Evolutionary conservation across 2,888 invertebrate species (phyloP).

Genomic region (Apodemia duryi): DNA sequence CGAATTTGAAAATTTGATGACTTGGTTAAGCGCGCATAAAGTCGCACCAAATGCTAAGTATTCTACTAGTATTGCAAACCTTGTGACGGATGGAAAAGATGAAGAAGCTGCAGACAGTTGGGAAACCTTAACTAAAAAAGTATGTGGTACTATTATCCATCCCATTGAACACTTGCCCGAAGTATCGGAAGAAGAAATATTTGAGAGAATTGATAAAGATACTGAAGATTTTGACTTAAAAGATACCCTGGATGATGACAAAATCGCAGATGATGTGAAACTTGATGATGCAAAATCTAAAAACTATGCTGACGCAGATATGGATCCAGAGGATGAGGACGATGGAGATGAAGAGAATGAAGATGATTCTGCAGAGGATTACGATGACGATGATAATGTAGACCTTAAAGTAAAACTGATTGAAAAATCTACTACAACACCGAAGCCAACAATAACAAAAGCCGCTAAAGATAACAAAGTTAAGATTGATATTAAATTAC

Average conservation of each 20-base stretch:
- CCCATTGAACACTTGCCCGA: conserved; percentile 54
- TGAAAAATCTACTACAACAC: conserved; percentile 44
- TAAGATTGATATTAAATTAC: conserved; percentile 54
- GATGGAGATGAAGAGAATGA: conserved; percentile 55
- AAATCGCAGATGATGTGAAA: conserved; percentile 50
- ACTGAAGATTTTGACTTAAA: conserved; percentile 62
- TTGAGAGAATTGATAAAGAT: conserved; percentile 67
- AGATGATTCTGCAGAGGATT: conserved; percentile 50
- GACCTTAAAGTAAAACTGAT: conserved; percentile 61
- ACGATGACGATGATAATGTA: conserved; percentile 58
- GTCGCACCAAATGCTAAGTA: conserved; percentile 72
- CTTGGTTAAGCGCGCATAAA: conserved; percentile 79
- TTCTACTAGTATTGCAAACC: conserved; percentile 57
- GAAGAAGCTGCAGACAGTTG: conserved; percentile 62
- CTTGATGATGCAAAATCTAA: conserved; percentile 45
- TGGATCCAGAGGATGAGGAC: conserved; percentile 50
- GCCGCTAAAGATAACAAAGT: conserved; percentile 38
- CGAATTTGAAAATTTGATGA: conserved; percentile 83
- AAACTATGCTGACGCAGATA: conserved; percentile 55
- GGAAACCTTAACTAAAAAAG: conserved; percentile 68
- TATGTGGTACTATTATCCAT: conserved; percentile 57
- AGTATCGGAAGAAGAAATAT: conserved; percentile 68
- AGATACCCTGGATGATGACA: conserved; percentile 63
- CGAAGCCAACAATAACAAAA: conserved; percentile 30
- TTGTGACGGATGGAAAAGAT: conserved; percentile 56